These are phyloP conservation scores for Trichacis sp. DNA, from an alignment of 2,888 invertebrate species.

Conservation along the genomic window DNA sequence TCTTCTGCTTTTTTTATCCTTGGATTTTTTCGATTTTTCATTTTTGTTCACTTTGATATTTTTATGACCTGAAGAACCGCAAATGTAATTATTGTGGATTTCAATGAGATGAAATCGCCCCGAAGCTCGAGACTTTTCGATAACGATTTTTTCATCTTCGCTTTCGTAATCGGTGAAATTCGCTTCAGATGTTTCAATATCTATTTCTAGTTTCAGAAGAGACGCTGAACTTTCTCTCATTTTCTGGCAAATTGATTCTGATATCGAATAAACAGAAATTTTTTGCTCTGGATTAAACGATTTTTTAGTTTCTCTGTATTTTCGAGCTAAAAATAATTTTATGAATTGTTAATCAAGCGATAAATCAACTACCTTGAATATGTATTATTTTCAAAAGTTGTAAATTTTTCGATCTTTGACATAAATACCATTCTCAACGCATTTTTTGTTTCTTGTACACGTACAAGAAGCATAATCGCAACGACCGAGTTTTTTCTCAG, in stretches of 20 bases:
- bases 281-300: background rate
- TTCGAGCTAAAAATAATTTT: background rate
- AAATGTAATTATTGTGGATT: slow-evolving; percentile 23
- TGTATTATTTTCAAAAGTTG: too few species aligned
- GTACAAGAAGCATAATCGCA: slow-evolving; percentile 6
- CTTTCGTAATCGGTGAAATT: background rate
- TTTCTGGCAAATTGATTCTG: background rate
- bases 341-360: too few species aligned
- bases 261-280: too few species aligned
- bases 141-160: background rate
- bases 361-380: too few species aligned
- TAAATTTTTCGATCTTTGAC: too few species aligned
- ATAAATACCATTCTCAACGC: background rate
- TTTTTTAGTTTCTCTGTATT: background rate
- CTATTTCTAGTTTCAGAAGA: slow-evolving; percentile 23
- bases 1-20: background rate
- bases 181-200: slow-evolving; percentile 11
- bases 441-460: background rate
- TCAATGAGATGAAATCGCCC: slow-evolving; percentile 9
- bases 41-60: too few species aligned
- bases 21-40: background rate
- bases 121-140: background rate
- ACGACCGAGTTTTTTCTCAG: background rate
- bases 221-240: slow-evolving; percentile 7
- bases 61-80: background rate